Conservation (phyloP, 2,113 vertebrate species). For the Gnathonemus longibarbis region DNA sequence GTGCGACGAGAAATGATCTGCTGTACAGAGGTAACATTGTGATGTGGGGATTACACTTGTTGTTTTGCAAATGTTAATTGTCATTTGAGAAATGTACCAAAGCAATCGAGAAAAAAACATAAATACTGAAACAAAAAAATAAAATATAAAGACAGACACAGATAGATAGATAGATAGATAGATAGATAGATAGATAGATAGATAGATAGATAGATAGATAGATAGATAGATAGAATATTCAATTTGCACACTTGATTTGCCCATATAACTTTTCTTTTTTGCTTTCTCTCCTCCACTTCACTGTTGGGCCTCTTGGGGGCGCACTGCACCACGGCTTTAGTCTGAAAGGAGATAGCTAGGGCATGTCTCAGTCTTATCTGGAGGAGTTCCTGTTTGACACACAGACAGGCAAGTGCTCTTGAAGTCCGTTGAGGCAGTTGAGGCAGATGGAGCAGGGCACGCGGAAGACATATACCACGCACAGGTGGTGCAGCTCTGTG, state of each 20-base stretch:
- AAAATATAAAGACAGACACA: background rate
- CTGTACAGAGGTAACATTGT: background rate
- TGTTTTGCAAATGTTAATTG: no score
- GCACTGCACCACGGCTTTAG: slow-evolving; percentile 47
- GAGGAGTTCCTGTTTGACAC: slow-evolving; percentile 21
- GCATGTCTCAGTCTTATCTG: slow-evolving; percentile 39
- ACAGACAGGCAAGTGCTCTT: slow-evolving; percentile 46
- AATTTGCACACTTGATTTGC: slow-evolving; percentile 49
- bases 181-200: no score
- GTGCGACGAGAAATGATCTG: background rate
- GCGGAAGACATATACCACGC: slow-evolving; percentile 51
- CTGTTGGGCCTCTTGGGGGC: slow-evolving; percentile 39
- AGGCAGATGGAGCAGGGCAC: slow-evolving; percentile 25
- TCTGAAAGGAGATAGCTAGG: slow-evolving; percentile 47
- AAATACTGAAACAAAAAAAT: background rate
- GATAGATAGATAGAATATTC: background rate
- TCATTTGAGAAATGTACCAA: no score
- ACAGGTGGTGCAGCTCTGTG: slow-evolving; percentile 52
- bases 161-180: no score
- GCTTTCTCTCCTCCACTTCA: slow-evolving; percentile 42
- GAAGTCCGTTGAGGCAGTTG: no score
- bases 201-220: no score
- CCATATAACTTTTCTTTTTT: slow-evolving; percentile 25
- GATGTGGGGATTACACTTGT: background rate
- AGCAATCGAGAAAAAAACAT: background rate